Conservation (phyloP, 2,113 vertebrate genomes). For the Nannobrachium achirus region DNA sequence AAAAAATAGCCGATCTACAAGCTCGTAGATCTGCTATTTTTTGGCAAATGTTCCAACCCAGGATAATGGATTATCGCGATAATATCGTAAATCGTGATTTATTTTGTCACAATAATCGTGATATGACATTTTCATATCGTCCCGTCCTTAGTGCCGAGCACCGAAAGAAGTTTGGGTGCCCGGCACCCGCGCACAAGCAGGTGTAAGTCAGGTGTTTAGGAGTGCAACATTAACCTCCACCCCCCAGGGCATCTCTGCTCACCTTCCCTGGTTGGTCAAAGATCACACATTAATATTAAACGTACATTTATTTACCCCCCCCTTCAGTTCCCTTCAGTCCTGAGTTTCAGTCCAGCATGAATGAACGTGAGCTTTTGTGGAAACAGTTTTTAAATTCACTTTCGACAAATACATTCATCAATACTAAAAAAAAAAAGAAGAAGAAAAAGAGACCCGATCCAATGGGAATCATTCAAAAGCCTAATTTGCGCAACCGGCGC, state of each 20-base stretch:
- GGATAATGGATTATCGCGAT: too few species aligned
- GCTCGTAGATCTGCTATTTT: too few species aligned
- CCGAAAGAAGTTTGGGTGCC: too few species aligned
- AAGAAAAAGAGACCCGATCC: too few species aligned
- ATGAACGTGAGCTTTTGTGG: background rate
- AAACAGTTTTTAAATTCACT: background rate
- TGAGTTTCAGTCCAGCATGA: conserved; percentile 26
- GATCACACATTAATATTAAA: background rate
- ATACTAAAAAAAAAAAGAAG: background rate
- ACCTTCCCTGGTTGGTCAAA: background rate
- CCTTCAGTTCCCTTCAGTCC: conserved; percentile 16
- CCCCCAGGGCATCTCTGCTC: background rate
- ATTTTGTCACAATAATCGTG: too few species aligned
- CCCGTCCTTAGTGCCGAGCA: too few species aligned
- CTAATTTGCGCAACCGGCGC: background rate
- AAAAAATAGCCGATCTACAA: too few species aligned
- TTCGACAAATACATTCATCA: conserved; percentile 22
- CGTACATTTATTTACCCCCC: background rate
- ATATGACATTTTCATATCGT: too few species aligned
- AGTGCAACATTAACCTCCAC: background rate
- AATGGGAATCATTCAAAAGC: background rate
- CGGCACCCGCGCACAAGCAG: too few species aligned
- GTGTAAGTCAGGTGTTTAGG: too few species aligned
- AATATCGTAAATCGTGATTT: too few species aligned
- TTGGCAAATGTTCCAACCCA: too few species aligned